These are phyloP conservation scores for Heteromyza rotundicornis DNA, from an alignment of 2,888 invertebrate species.

Conservation along the genomic window DNA sequence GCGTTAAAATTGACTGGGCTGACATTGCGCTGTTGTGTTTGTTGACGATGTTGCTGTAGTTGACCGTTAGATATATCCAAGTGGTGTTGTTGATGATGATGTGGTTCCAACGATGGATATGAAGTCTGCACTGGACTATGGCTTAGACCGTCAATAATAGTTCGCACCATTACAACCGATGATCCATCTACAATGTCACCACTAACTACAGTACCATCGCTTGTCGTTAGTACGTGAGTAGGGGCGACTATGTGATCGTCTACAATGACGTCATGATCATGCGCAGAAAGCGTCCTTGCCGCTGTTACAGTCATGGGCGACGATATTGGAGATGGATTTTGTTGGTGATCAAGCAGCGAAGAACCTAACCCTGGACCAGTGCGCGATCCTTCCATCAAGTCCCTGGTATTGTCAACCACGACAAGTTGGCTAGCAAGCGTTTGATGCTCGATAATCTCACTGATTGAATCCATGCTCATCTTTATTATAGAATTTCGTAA, in stretches of 20 bases:
- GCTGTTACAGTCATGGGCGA: conserved; percentile 28
- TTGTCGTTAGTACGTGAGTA: conserved; percentile 25
- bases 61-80: conserved; percentile 32
- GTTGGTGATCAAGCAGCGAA: neutral
- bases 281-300: conserved; percentile 22
- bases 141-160: conserved; percentile 49
- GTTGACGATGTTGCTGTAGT: conserved; percentile 35
- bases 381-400: conserved; percentile 30
- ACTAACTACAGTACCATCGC: conserved; percentile 14
- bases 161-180: conserved; percentile 57
- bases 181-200: conserved; percentile 35
- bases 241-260: conserved; percentile 28
- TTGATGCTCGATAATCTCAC: conserved; percentile 68
- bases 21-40: conserved; percentile 31
- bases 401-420: conserved; percentile 58
- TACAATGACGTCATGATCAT: conserved; percentile 30
- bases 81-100: conserved; percentile 38
- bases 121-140: conserved; percentile 38
- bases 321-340: conserved; percentile 45
- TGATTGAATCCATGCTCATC: conserved; percentile 66
- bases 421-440: conserved; percentile 64
- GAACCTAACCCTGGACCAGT: too few relatives aligned
- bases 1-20: conserved; percentile 52
- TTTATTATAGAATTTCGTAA: neutral
- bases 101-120: conserved; percentile 41